Evolutionary conservation across 2,888 invertebrate genomes (phyloP), one percentile per base, ranked within the genome.

Genomic region (Melanophora roralis): DNA sequence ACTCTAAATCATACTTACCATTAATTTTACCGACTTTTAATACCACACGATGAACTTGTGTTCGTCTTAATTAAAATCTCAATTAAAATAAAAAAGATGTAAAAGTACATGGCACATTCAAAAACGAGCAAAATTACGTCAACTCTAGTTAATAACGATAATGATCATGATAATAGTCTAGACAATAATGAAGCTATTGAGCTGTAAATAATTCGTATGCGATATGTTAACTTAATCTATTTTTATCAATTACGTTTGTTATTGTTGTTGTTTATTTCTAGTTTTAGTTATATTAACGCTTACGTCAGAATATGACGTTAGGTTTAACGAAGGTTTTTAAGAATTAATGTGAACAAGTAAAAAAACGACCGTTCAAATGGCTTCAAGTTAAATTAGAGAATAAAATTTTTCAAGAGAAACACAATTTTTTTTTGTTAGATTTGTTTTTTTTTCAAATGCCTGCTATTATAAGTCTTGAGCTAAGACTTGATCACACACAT

Each of bases 1-100:
- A 49, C 34, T 14, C 27, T 16, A 64, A 19, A 11, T 45, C 6
- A 27, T 27, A 86, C 88, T 89, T 86, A 88, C 89, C 88, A 85
- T 86, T 88, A 84, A 87, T 87, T 88, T 87, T 21, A 23, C 49
- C 88, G 86, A 88, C 89, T 86, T 82, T 84, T 85, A 88, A 86
- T 87, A 89, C 87, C 88, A 88, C 88, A 89, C 86, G 86, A 82
- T 85, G 84, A 78, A 83, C 84, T 84, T 78, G 84, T 84, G 84
- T 84, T 86, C 84, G 81, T 84, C 81, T 82, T 82, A 82, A 82
- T 74, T 83, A 81, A 85, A 67, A 83, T 82, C 81, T 80, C 83
- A 84, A 84, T 84, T 57, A 78, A 78, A 73, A 79, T 47, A 12
- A 21, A 32, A 43, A 57, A 59, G 40, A 16, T 11, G 9, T 67